A percentile compares a stretch with the other conserved stretches of the same genome.
Evolutionary conservation across 2,797 vertebrate genomes (phyloP).

Genomic region (Trichosurus vulpecula): DNA sequence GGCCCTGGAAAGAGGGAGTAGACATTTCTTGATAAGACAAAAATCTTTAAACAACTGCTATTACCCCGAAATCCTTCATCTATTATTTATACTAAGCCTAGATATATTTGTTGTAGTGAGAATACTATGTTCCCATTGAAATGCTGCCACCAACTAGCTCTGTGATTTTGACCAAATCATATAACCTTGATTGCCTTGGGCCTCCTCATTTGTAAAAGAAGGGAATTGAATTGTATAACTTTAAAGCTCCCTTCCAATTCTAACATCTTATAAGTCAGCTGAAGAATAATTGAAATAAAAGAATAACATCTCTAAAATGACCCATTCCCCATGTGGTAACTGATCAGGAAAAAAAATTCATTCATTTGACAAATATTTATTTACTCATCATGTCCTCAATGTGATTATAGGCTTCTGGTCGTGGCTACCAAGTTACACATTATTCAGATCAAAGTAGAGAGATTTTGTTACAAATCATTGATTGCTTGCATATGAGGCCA

Average conservation of each 20-base stretch:
- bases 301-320: neutral
- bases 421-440: neutral
- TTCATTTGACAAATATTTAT: neutral
- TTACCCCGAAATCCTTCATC: no score
- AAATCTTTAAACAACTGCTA: no score
- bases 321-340: neutral
- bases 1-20: no score
- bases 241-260: neutral
- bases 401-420: neutral
- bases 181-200: no score
- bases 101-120: no score
- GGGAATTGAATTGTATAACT: neutral
- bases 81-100: no score
- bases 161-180: neutral
- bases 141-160: no score
- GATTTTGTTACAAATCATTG: conserved; percentile 74
- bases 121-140: no score
- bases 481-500: conserved; percentile 64
- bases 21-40: no score
- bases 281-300: neutral
- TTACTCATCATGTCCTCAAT: neutral
- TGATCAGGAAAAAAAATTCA: neutral
- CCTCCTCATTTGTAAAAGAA: neutral
- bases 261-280: neutral
- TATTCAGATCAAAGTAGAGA: conserved; percentile 42